These are phyloP conservation scores for Spodoptera picta DNA, from an alignment of 2,888 invertebrate genomes.

Conservation along the genomic window DNA sequence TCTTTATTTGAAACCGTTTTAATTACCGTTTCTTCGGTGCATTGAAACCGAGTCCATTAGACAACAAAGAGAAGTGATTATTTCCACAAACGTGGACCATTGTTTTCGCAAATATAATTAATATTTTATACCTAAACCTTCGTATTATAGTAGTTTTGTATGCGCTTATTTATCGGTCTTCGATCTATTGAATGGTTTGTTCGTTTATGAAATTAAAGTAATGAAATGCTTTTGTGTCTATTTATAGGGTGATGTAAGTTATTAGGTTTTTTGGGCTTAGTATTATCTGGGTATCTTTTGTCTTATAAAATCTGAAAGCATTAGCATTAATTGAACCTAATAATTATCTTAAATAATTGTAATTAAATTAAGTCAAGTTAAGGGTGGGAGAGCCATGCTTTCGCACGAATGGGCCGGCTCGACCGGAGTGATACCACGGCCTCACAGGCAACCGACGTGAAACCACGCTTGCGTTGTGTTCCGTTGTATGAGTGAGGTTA, in stretches of 20 bases:
- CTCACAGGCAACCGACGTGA: too few species aligned
- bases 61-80: conserved; percentile 75
- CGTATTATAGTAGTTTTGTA: conserved; percentile 3
- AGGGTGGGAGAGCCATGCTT: too few species aligned
- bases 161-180: conserved; percentile 32
- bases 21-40: conserved; percentile 72
- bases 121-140: conserved; percentile 30
- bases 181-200: conserved; percentile 29
- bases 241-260: neutral
- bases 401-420: too few species aligned
- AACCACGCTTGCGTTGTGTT: too few species aligned
- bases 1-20: conserved; percentile 61
- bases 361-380: too few species aligned
- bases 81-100: conserved; percentile 59
- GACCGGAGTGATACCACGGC: too few species aligned
- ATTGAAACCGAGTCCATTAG: conserved; percentile 67
- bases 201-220: conserved; percentile 15
- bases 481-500: too few species aligned
- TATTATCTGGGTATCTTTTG: neutral
- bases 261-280: neutral
- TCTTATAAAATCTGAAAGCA: too few species aligned
- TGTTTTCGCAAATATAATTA: conserved; percentile 59
- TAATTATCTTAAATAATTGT: too few species aligned
- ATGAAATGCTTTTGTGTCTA: conserved; percentile 3
- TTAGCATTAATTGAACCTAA: too few species aligned